phyloP scores from a whole-genome alignment of 2,888 invertebrate genomes.

The Lasioglossum villosulum region DNA sequence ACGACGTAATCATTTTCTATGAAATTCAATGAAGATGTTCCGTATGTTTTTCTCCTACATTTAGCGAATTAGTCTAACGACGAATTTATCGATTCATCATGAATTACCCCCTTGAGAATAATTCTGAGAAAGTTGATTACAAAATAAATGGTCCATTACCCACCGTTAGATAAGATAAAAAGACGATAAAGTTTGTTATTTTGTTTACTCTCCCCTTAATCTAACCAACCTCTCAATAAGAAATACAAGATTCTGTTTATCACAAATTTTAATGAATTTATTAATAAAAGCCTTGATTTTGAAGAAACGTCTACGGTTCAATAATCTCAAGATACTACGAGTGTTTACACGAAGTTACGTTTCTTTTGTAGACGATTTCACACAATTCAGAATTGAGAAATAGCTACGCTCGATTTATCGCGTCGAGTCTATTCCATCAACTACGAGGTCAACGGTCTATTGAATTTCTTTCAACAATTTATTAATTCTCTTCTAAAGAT shows the following conservation, averaged over 20 bases:
- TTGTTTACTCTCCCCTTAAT: slow-evolving; percentile 4
- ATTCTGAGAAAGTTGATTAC: not conserved
- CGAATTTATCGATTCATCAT: not conserved
- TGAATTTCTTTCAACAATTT: no score
- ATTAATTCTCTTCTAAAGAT: no score
- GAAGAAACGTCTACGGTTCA: not conserved
- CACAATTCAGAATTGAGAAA: not conserved
- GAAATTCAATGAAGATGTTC: not conserved
- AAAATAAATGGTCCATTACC: not conserved
- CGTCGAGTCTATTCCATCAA: not conserved
- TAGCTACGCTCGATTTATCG: not conserved
- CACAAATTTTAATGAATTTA: not conserved
- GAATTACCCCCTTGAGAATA: not conserved
- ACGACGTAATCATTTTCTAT: not conserved
- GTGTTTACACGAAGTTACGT: not conserved
- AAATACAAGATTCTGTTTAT: not conserved
- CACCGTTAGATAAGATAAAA: not conserved
- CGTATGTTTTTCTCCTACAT: not conserved
- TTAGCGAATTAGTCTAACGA: not conserved
- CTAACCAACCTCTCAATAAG: not conserved
- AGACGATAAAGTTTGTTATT: not conserved
- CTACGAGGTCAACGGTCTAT: not conserved
- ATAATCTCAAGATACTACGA: not conserved
- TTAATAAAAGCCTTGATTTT: not conserved
- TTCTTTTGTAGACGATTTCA: not conserved